These are phyloP conservation scores for Hestina assimilis DNA, from an alignment of 1,140 invertebrate species.

Conservation along the genomic window DNA sequence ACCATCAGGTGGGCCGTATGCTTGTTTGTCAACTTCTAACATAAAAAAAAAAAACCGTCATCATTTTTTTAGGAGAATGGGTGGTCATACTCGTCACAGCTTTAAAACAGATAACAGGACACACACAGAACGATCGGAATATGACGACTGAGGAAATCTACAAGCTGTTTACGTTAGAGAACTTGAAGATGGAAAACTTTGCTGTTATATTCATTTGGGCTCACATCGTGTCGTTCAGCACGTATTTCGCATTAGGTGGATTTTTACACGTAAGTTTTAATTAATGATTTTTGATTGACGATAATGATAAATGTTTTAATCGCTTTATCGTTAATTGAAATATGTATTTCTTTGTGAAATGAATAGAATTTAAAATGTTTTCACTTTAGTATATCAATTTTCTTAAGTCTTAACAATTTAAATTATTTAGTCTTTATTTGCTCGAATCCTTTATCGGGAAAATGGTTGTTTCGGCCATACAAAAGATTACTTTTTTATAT, in stretches of 20 bases:
- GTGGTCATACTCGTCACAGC: slow-evolving; percentile 80
- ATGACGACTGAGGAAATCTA: slow-evolving; percentile 49
- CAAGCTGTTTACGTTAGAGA: slow-evolving; percentile 63
- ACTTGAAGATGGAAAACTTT: slow-evolving; percentile 77
- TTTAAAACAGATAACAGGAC: slow-evolving; percentile 76
- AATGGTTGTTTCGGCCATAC: no score
- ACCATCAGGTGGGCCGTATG: no score
- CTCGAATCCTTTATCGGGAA: no score
- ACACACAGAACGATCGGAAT: slow-evolving; percentile 50
- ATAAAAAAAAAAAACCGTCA: no score
- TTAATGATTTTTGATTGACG: not conserved
- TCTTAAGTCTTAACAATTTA: no score
- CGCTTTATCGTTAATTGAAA: no score
- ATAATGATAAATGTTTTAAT: slow-evolving; percentile 1
- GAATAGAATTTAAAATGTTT: no score
- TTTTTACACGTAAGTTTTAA: slow-evolving; percentile 81
- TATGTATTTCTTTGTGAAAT: no score
- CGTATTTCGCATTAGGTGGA: slow-evolving; percentile 81
- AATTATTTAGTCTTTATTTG: no score
- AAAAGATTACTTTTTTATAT: no score
- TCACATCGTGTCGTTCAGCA: slow-evolving; percentile 75
- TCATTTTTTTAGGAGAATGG: slow-evolving; percentile 83
- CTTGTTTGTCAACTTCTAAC: no score
- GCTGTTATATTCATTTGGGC: slow-evolving; percentile 72
- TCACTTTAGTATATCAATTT: no score